Base-by-base conservation (phyloP, 2,888 invertebrate species). In the Drosophila nr. medialis region DNA sequence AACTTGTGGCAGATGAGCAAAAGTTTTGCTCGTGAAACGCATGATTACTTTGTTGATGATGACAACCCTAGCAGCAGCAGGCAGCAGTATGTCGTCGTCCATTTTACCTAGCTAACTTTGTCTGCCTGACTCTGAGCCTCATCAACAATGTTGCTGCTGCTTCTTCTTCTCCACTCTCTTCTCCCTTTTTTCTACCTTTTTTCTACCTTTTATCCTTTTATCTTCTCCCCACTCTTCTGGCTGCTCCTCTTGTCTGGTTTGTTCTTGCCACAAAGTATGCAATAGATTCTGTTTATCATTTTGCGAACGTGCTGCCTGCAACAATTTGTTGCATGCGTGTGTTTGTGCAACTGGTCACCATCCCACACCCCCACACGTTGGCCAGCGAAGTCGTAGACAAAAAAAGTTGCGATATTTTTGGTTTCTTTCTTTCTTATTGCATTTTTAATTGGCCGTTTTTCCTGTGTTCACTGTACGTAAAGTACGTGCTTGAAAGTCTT, bases 21-120 rank as follows among this genome's bases (percentile, higher is more conserved):
- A 83, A 86, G 63, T 89, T 86, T 83, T 78, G 75, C 60, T 48
- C 13, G 27, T 48, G 27, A n/a, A 69, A 69, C 69, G 81, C 80
- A 89, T 89, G 85, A 89, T 85, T 86, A 86, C 89, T 86, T 85
- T 85, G 85, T 87, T 85, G 89, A 89, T 89, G 84, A 84, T 89
- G 84, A 86, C 89, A 89, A 83, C 87, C 83, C 85, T 87, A 18
- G 45, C 10, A n/a, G 34, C 13, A 24, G 1, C 27, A 27, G 62
- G 64, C 29, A 15, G 18, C 54, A 56, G 42, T 65, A 49, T 59
- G 56, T 49, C 62, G 63, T 62, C 64, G 56, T 67, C 64, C 64
- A 71, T 66, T 77, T 64, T 49, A 72, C 61, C 68, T 62, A 61
- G 27, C 42, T 64, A 75, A 79, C 81, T 80, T 80, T 79, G 70